Conservation (phyloP, 2,113 vertebrate species). For the Myiozetetes cayanensis region DNA sequence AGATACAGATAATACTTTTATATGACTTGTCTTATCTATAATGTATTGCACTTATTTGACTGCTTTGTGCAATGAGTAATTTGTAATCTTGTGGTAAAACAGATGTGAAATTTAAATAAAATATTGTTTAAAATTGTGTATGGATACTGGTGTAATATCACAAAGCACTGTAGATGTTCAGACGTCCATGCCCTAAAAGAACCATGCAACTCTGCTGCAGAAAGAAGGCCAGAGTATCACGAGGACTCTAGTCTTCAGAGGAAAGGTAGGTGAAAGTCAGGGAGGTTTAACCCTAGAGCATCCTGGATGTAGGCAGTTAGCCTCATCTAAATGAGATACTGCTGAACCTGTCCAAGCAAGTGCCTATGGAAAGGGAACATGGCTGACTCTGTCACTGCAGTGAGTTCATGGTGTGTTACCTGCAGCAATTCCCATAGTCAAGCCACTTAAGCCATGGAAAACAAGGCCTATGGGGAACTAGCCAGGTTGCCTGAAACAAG, state of each 20-base stretch:
- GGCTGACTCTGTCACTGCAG: not conserved
- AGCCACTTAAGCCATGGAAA: not conserved
- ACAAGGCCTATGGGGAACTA: not conserved
- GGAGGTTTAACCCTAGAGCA: not conserved
- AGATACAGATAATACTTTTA: not conserved
- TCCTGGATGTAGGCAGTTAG: not conserved
- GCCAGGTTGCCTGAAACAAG: not conserved
- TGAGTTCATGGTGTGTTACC: not conserved
- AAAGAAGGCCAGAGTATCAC: not conserved
- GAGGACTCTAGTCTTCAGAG: not conserved
- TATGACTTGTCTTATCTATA: not conserved
- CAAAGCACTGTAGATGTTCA: not conserved
- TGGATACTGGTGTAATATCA: not conserved
- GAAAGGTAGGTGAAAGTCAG: not conserved
- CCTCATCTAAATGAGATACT: not conserved
- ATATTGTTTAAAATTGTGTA: not conserved
- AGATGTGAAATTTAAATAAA: slow-evolving; percentile 16
- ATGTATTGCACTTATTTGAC: not conserved
- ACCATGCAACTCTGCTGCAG: not conserved
- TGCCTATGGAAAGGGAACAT: not conserved
- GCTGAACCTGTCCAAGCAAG: not conserved
- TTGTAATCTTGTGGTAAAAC: not conserved
- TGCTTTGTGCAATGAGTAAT: not conserved
- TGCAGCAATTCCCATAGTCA: not conserved
- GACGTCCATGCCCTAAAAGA: not conserved